Percentiles rank a stretch among this genome's conserved stretches.
Conservation (phyloP, 2,888 invertebrate genomes). For the Cetonia aurata region DNA sequence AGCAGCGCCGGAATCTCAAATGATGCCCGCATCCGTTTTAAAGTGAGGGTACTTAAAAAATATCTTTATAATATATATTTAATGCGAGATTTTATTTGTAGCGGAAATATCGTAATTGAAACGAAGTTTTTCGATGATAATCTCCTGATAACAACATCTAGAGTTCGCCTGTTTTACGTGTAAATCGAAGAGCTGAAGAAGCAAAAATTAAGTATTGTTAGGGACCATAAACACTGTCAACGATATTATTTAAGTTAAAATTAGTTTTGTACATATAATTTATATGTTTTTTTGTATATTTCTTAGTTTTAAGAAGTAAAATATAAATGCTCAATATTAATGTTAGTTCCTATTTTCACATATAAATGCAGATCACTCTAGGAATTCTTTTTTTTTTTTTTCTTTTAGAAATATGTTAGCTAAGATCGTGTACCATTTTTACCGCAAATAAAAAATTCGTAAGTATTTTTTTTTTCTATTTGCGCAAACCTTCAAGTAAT, state of each 20-base stretch:
- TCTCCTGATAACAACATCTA: constrained; percentile 92
- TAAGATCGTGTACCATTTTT: too few relatives aligned
- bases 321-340: background rate
- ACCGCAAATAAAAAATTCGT: too few relatives aligned
- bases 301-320: background rate
- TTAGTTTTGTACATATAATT: constrained; percentile 16
- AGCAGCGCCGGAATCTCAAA: constrained; percentile 98
- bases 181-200: constrained; percentile 66
- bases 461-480: too few relatives aligned
- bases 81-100: constrained; percentile 61
- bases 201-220: constrained; percentile 3
- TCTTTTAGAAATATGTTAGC: too few relatives aligned
- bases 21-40: constrained; percentile 99
- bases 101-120: constrained; percentile 96
- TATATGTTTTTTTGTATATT: constrained; percentile 1
- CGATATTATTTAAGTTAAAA: constrained; percentile 14
- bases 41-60: constrained; percentile 75
- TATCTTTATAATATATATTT: constrained; percentile 3
- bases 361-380: too few relatives aligned
- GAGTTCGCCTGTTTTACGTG: constrained; percentile 94
- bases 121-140: constrained; percentile 97
- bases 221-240: constrained; percentile 30
- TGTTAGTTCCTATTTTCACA: too few relatives aligned
- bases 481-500: too few relatives aligned
- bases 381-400: too few relatives aligned